Evolutionary conservation across 2,113 vertebrate genomes (phyloP), one percentile per base, ranked within the genome.

Genomic region (Chelonoidis abingdonii): DNA sequence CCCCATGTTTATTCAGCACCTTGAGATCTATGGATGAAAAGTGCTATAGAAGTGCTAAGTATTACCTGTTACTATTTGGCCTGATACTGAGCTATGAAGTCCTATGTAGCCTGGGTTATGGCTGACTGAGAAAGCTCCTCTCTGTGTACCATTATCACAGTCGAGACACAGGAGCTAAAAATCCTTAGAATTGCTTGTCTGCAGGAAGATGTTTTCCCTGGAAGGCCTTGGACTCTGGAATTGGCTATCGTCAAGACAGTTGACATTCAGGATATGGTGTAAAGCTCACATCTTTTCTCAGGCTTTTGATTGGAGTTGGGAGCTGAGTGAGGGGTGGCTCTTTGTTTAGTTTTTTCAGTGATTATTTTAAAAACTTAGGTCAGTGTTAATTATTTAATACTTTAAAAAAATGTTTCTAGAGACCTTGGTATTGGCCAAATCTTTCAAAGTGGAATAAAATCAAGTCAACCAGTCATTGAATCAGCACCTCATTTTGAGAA

Each of bases 21-120:
- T 50, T 10, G 44, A 49, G 54, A 84, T 13, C 24, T 22, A 11
- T 44, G 75, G 3, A 49, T 0, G 35, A 80, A 14, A 76, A 86
- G 50, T 21, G 53, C 41, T 10, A 21, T 0, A 6, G 27, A 8
- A 49, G n/a, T 10, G 50, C 6, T 12, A 11, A 75, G 6, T 11
- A 2, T 6, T 29, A 25, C 5, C 1, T 6, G 38, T 19, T 31
- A 49, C 83, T 47, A 3, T 8, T 44, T 24, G 41, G 2, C 57
- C 25, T 1, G 69, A 44, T 41, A 22, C 22, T 17, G 31, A 62
- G 1, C 50, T 8, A 31, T 0, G 2, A 65, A 27, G 10, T 1
- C 52, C 5, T 10, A 31, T 69, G 69, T 38, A 47, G 21, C 24
- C 65, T 35, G 4, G 4, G 19, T 5, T 10, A 3, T 1, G 52